Conservation (phyloP, 2,797 vertebrate species). For the Scolopax rusticola region DNA sequence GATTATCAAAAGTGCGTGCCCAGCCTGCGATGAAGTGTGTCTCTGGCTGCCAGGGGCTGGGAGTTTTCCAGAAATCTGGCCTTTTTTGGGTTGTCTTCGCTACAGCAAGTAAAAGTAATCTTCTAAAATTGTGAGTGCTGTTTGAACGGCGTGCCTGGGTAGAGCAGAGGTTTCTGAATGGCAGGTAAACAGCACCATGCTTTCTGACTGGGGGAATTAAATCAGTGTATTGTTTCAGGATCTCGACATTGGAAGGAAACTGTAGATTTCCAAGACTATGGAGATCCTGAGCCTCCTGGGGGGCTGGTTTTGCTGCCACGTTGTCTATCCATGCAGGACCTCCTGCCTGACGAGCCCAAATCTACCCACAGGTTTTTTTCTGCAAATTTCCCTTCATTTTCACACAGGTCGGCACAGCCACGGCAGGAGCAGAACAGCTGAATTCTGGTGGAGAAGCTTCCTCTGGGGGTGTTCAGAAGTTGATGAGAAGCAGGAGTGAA, state of each 20-base stretch:
- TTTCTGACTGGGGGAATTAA: not conserved
- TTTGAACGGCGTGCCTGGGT: not conserved
- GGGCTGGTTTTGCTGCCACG: rapidly evolving
- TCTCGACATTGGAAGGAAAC: not conserved
- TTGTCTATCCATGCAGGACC: not conserved
- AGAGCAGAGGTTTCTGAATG: not conserved
- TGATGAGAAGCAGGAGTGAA: not conserved
- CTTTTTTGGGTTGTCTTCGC: not conserved
- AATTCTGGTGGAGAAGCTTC: not conserved
- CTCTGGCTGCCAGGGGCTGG: not conserved
- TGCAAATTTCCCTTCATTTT: not conserved
- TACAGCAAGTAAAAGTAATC: not conserved
- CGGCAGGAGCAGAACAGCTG: not conserved
- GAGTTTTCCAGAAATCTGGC: not conserved
- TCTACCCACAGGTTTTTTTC: not conserved
- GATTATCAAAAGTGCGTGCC: not conserved
- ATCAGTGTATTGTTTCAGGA: not conserved
- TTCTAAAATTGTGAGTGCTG: not conserved
- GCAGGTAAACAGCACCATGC: not conserved
- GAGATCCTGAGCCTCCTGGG: not conserved
- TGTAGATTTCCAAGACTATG: not conserved
- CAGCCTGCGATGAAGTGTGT: not conserved
- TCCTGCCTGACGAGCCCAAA: not conserved
- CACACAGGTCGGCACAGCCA: not conserved
- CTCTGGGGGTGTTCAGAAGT: rapidly evolving